phyloP scores from a whole-genome alignment of 2,888 invertebrate species.

The Drosophila picticornis region DNA sequence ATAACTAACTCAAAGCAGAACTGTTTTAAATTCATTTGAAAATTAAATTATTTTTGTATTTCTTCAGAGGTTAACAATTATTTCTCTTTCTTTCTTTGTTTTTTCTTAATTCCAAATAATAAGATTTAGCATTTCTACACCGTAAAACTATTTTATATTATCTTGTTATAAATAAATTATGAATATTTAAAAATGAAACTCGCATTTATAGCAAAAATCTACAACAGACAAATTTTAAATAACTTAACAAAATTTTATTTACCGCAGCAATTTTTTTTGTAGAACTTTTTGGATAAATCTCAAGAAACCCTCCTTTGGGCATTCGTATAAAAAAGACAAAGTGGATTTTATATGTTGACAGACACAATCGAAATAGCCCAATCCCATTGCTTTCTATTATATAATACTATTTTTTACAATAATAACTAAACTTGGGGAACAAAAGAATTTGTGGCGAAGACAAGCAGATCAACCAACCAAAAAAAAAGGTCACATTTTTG shows the following conservation, averaged over 20 bases:
- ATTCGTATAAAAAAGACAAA: background rate
- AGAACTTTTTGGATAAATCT: background rate
- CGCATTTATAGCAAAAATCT: background rate
- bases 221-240: background rate
- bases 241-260: background rate
- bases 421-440: background rate
- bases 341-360: background rate
- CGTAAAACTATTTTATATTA: background rate
- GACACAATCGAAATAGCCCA: background rate
- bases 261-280: background rate
- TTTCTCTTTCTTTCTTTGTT: background rate
- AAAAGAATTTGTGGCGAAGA: background rate
- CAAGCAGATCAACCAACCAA: background rate
- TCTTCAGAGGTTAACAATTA: background rate
- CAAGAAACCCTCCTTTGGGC: background rate
- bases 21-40: background rate
- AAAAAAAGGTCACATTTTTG: slow-evolving; percentile 25
- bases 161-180: background rate
- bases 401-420: background rate
- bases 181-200: background rate
- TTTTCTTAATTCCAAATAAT: background rate
- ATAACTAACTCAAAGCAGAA: background rate
- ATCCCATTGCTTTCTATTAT: background rate
- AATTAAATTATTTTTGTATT: background rate
- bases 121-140: background rate